Evolutionary conservation across 2,797 vertebrate species (phyloP).

Genomic region (Anisognathus igniventris): DNA sequence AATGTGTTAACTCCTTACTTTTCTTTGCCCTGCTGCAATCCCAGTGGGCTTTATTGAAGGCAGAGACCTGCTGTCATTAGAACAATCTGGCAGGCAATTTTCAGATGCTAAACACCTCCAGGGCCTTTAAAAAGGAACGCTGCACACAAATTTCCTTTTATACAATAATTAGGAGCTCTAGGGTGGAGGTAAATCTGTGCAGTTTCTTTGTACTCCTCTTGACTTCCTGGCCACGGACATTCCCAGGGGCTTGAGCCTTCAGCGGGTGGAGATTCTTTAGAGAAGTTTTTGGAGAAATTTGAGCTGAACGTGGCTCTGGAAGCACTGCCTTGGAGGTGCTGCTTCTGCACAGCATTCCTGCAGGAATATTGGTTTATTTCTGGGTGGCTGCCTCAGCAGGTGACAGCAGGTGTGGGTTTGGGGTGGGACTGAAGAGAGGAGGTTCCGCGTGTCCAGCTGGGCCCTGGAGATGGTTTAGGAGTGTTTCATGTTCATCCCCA

Average conservation of each 20-base stretch:
- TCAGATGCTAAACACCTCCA: background rate
- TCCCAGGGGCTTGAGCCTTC: background rate
- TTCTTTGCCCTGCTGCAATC: background rate
- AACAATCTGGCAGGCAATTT: background rate
- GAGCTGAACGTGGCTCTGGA: fast-evolving
- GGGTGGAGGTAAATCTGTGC: background rate
- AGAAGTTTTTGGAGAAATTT: background rate
- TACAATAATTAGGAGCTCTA: background rate
- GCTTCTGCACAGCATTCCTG: background rate
- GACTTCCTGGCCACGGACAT: fast-evolving
- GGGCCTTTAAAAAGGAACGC: background rate
- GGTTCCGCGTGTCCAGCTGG: too few relatives aligned
- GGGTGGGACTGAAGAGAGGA: background rate
- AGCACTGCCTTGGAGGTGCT: background rate
- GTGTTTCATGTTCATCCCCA: background rate
- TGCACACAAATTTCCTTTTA: background rate
- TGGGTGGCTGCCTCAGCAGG: fast-evolving
- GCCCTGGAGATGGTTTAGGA: background rate
- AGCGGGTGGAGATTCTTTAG: background rate
- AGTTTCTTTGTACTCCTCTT: background rate
- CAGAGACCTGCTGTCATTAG: background rate
- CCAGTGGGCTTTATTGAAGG: background rate
- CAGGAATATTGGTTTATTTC: fast-evolving
- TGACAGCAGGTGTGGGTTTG: fast-evolving
- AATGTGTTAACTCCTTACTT: background rate